Evolutionary conservation across 1,140 invertebrate genomes (phyloP), one percentile per base, ranked within the genome.

Genomic region (Laupala kohalensis): DNA sequence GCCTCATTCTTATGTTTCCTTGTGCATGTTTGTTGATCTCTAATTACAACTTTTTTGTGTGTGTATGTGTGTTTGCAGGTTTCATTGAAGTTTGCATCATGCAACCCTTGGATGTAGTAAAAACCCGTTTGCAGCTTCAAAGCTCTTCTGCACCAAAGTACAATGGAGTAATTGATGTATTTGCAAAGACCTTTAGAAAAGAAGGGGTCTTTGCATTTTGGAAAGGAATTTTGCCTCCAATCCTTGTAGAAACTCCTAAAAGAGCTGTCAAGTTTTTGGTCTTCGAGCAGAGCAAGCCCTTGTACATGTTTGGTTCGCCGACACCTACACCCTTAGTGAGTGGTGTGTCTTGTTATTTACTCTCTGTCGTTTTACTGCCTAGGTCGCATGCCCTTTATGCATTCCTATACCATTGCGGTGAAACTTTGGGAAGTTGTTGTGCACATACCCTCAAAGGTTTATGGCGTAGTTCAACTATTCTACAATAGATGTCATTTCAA

Each of bases 21-120:
- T n/a, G n/a, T n/a, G n/a, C n/a, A n/a, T n/a, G n/a, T n/a, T n/a
- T n/a, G n/a, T n/a, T n/a, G n/a, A n/a, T n/a, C n/a, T n/a, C n/a
- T n/a, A n/a, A n/a, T n/a, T n/a, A n/a, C n/a, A n/a, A n/a, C n/a
- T n/a, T n/a, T n/a, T n/a, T n/a, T n/a, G n/a, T n/a, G n/a, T n/a
- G n/a, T n/a, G n/a, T n/a, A n/a, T n/a, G n/a, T n/a, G n/a, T n/a
- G n/a, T n/a, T 73, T 74, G 78, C 81, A 80, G 86, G 94, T 74
- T 95, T 97, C 81, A 86, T 96, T 19, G 95, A 97, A 86, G 93
- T 96, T 67, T 95, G 92, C 77, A 90, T 97, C 71, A 97, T 97
- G 95, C 94, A 97, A 83, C 95, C 95, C 3, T 83, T 97, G 78
- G 95, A 97, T 82, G 82, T 97, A 70, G 87, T 97, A 0, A 97